These are phyloP conservation scores for Theocolax elegans DNA, from an alignment of 1,140 invertebrate genomes.

Conservation along the genomic window DNA sequence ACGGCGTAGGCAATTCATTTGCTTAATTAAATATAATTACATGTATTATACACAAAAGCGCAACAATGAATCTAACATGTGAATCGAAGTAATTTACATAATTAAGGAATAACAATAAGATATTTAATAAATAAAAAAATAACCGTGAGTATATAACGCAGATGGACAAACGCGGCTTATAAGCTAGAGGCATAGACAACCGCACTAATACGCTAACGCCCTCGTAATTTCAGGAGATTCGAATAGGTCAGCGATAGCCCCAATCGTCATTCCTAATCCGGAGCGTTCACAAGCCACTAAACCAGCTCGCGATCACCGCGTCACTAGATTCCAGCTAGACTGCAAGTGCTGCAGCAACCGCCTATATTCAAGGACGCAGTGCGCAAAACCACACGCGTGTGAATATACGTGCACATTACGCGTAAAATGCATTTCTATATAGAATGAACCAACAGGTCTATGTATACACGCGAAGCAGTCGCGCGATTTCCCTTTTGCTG, in stretches of 20 bases:
- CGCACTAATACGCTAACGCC: neutral
- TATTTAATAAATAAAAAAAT: no score
- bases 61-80: no score
- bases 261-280: slow-evolving; percentile 18
- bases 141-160: no score
- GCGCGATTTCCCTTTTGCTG: neutral
- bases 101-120: no score
- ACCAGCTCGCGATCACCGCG: neutral
- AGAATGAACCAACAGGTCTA: no score
- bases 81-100: no score
- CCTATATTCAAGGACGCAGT: neutral
- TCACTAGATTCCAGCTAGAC: neutral
- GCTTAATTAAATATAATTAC: no score
- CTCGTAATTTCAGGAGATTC: neutral
- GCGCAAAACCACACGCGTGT: neutral
- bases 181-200: no score
- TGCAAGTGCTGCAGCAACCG: neutral
- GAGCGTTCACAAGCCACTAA: slow-evolving; percentile 9
- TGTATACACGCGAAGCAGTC: no score
- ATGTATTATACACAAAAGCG: no score
- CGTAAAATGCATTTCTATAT: neutral
- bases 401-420: neutral
- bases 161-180: no score
- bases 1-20: no score
- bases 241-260: neutral